A percentile compares a stretch with the other conserved stretches of the same genome.
Evolutionary conservation across 2,113 vertebrate species (phyloP).

Genomic region (Pseudopodoces humilis): DNA sequence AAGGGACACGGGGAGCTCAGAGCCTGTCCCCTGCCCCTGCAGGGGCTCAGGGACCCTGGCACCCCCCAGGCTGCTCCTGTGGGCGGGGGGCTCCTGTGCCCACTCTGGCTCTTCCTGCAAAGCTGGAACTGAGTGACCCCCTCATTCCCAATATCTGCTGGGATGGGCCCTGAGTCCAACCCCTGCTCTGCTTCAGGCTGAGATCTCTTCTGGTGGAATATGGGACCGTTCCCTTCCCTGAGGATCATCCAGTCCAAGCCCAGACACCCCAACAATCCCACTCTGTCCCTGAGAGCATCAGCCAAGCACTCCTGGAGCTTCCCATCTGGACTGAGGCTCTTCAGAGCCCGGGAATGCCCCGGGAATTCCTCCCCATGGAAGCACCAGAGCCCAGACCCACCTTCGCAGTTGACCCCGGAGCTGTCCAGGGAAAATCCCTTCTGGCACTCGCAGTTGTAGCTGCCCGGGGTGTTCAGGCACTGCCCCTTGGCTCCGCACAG

Average conservation of each 20-base stretch:
- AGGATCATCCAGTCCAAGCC: neutral
- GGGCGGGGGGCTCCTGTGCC: neutral
- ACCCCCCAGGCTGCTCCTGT: neutral
- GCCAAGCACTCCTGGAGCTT: neutral
- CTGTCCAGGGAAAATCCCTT: slow-evolving; percentile 88
- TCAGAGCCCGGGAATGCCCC: neutral
- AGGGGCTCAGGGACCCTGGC: neutral
- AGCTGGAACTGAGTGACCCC: too few species aligned
- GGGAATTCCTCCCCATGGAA: neutral
- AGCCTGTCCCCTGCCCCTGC: neutral
- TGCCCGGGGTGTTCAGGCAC: slow-evolving; percentile 88
- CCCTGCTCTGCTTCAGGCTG: neutral
- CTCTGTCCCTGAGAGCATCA: rapidly evolving
- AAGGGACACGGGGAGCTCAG: neutral
- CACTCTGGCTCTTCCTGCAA: neutral
- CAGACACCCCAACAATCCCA: neutral
- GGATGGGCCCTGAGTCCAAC: neutral
- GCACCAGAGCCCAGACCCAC: slow-evolving; percentile 59
- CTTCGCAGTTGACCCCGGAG: slow-evolving; percentile 85
- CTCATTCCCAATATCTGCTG: neutral
- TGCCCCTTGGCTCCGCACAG: slow-evolving; percentile 81
- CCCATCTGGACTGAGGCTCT: neutral
- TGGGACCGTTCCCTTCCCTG: neutral
- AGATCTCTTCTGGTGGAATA: neutral
- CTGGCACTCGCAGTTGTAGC: slow-evolving; percentile 91